A percentile compares a stretch with the other conserved stretches of the same genome.
phyloP scores from a whole-genome alignment of 2,797 vertebrate species.

The Bryconaethiops microstoma region DNA sequence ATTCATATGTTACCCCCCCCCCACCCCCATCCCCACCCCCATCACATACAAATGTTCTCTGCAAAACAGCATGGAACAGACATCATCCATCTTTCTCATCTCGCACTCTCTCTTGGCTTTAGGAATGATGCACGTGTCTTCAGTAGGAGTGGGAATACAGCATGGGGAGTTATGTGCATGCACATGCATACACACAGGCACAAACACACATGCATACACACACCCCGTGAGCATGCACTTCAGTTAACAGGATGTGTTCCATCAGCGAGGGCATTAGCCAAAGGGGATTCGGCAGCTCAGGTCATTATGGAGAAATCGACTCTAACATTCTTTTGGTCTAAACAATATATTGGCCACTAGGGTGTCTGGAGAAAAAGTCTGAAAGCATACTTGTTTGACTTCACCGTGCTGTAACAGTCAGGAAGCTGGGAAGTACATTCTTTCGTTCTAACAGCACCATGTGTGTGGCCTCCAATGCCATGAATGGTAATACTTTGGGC shows the following conservation, averaged over 20 bases:
- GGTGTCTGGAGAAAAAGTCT: slow-evolving; percentile 19
- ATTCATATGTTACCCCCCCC: slow-evolving; percentile 35
- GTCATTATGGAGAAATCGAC: slow-evolving; percentile 28
- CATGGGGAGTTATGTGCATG: slow-evolving; percentile 5
- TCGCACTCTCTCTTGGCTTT: slow-evolving; percentile 40
- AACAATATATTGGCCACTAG: slow-evolving; percentile 38
- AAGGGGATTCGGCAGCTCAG: slow-evolving; percentile 18
- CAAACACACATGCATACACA: no score
- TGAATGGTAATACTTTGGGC: slow-evolving; percentile 12
- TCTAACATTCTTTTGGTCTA: slow-evolving; percentile 31
- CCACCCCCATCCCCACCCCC: slow-evolving; percentile 2
- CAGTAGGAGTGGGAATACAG: slow-evolving; percentile 16
- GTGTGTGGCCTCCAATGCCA: slow-evolving; percentile 10
- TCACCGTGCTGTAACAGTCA: slow-evolving; percentile 9
- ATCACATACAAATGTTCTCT: slow-evolving; percentile 27
- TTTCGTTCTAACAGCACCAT: slow-evolving; percentile 6
- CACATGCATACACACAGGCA: not conserved
- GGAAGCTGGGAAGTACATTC: slow-evolving; percentile 1
- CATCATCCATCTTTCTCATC: slow-evolving; percentile 43
- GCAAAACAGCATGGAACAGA: slow-evolving; percentile 34
- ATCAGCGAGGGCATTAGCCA: slow-evolving; percentile 38
- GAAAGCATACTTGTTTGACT: slow-evolving; percentile 5
- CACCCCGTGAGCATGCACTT: not conserved
- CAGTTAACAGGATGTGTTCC: slow-evolving; percentile 13
- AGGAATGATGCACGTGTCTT: slow-evolving; percentile 36